These are phyloP conservation scores for Xenentodon cancila DNA, from an alignment of 2,797 vertebrate species.

Conservation along the genomic window DNA sequence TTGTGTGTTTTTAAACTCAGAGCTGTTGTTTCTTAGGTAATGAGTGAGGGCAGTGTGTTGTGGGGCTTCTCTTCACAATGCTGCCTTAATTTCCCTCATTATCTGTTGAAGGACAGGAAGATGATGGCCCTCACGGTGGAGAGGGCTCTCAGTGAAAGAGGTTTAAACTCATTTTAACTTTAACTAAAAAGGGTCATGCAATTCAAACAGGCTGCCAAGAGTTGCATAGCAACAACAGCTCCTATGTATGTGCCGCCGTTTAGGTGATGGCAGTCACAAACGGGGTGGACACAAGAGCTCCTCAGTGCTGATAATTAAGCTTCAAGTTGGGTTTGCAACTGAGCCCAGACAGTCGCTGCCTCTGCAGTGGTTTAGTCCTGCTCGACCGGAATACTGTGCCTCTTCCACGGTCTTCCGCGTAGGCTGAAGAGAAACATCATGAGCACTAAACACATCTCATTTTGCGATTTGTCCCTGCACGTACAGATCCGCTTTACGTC, in stretches of 20 bases:
- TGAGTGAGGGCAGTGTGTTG: constrained; percentile 30
- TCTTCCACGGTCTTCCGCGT: background rate
- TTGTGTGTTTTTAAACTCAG: constrained; percentile 7
- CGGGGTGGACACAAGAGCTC: constrained; percentile 28
- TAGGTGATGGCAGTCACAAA: constrained; percentile 6
- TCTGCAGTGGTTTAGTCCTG: constrained; percentile 18
- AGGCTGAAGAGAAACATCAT: background rate
- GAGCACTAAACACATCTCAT: background rate
- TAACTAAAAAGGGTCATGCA: constrained; percentile 3
- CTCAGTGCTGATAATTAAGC: constrained; percentile 36
- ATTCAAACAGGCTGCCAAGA: constrained; percentile 15
- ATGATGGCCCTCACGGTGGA: constrained; percentile 26
- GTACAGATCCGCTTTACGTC: background rate
- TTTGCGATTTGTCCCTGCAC: background rate
- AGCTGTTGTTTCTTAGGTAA: constrained; percentile 38
- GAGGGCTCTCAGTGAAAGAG: constrained; percentile 21
- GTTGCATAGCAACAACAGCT: constrained; percentile 63
- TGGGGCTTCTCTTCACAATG: constrained; percentile 8
- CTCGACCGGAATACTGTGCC: background rate
- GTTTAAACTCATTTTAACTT: constrained; percentile 34
- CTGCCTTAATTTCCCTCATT: constrained; percentile 44
- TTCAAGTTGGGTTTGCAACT: constrained; percentile 3
- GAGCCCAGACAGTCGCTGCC: constrained; percentile 34
- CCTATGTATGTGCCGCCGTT: constrained; percentile 13
- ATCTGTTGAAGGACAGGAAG: constrained; percentile 26